Evolutionary conservation across 2,888 invertebrate genomes (phyloP), one percentile per base, ranked within the genome.

Genomic region (Matsumyia berberina): DNA sequence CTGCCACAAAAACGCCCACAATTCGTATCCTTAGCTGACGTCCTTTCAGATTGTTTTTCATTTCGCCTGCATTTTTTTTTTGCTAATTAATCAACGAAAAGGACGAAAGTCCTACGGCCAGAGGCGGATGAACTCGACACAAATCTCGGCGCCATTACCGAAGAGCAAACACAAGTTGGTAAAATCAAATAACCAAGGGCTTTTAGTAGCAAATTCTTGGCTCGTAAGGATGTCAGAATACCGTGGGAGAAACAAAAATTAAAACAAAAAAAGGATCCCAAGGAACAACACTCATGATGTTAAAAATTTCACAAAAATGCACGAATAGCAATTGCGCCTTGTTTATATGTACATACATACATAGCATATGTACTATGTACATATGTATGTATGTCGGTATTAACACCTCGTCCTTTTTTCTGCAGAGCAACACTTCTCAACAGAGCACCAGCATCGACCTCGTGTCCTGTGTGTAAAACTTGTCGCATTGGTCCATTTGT

Each of bases 1-100:
- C 53, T 53, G 33, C 53, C 53, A 33, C 53, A 53, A 33, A 33
- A 53, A 53, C 33, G 33, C 53, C 31, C 53, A 53, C 53, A 53
- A 53, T 15, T 2, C 8, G 31, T 33, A 53, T 15, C 3, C 15
- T 31, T 53, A 15, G 33, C 9, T 31, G 53, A 31, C 9, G 31
- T 33, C 4, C 49, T 29, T 49, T 49, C 49, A 29, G 24, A 49
- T 29, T 24, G 29, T 53, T 53, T 53, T 53, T 24, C 24, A 15
- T 53, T 53, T 53, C 29, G 31, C 31, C 31, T 29, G 7, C 51
- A 51, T 46, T n/a, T 5, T 4, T 24, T 46, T 24, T 49, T 49
- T 29, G 49, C 49, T 49, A 49, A 49, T 29, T 49, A 49, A n/a
- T 49, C 24, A 49, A 49, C 29, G 29, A 49, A 49, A 49, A 49